Evolutionary conservation across 2,888 invertebrate genomes (phyloP), one percentile per base, ranked within the genome.

Genomic region (Agrochola litura): DNA sequence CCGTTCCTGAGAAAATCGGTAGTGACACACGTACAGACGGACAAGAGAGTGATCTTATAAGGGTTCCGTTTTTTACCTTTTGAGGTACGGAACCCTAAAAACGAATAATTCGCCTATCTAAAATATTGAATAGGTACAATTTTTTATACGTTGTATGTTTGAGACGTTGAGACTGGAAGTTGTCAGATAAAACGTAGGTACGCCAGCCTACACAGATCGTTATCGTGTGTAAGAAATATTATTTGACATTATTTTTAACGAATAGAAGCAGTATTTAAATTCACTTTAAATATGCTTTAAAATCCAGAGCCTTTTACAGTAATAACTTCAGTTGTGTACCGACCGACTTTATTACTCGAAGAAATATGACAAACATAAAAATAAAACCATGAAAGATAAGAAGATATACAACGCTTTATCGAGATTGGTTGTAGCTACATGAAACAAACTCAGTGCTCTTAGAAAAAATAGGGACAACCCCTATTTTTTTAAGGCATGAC

Each of bases 361-460:
- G 64, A 65, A 74, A 81, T 74, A 81, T 69, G 58, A 74, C 65
- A 81, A 60, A 37, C 81, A 66, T 70, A 79, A 80, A 64, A 81
- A 75, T 69, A 70, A 81, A 81, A 65, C 65, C 65, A 54, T 65
- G n/a, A 46, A 60, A 60, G 46, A 61, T 73, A 69, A 70, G 65
- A 69, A 74, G 64, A 65, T 65, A 75, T 75, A 75, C 60, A 81
- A 79, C 6, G 65, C 76, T 80, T 75, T 74, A 74, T 81, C 60
- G 54, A 66, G 75, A 81, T 74, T 65, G 81, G 58, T 60, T 69
- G 54, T 56, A 46, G 43, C 54, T 54, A 22, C 54, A 54, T 41
- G 49, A 14, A 63, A 19, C 30, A 61, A 14, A 76, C 10, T 6
- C 52, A 63, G 65, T 19, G 22, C 5, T 16, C 1, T 76, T 54